phyloP scores from a whole-genome alignment of 2,888 invertebrate species.

The Sinodicranocentrus sp. region DNA sequence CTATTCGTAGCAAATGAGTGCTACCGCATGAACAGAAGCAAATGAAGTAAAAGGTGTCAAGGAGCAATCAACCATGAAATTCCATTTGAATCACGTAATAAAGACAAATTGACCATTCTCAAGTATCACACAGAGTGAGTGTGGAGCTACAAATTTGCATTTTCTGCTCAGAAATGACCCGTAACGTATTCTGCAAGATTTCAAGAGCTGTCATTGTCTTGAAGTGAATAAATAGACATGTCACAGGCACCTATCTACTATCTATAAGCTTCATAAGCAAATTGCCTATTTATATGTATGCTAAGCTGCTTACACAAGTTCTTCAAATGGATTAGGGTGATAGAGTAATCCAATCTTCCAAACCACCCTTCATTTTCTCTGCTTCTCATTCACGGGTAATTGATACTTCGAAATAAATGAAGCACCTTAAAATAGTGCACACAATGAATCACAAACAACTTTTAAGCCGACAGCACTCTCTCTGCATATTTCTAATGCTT shows the following conservation, averaged over 20 bases:
- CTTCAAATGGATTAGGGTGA: no score
- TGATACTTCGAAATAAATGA: neutral
- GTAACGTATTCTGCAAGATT: neutral
- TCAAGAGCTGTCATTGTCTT: slow-evolving; percentile 14
- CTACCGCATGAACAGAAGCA: no score
- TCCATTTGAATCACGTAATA: slow-evolving; percentile 21
- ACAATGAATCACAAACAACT: neutral
- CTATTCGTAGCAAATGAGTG: no score
- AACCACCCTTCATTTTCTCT: no score
- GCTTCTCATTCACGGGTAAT: neutral
- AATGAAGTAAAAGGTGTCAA: slow-evolving; percentile 22
- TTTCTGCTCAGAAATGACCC: slow-evolving; percentile 34
- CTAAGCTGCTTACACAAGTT: no score
- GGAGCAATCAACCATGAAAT: slow-evolving; percentile 21
- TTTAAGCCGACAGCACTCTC: slow-evolving; percentile 1
- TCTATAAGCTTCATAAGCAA: no score
- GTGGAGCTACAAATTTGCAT: slow-evolving; percentile 27
- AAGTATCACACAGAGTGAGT: slow-evolving; percentile 3
- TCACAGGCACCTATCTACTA: no score
- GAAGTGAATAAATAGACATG: neutral
- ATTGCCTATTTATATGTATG: no score
- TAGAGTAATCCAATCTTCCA: no score
- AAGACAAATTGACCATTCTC: slow-evolving; percentile 41
- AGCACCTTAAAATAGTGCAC: neutral
- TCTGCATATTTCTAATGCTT: slow-evolving; percentile 12